Conservation (phyloP, 53 echinoderm and acorn worm genomes). For the Luidia sarsii region DNA sequence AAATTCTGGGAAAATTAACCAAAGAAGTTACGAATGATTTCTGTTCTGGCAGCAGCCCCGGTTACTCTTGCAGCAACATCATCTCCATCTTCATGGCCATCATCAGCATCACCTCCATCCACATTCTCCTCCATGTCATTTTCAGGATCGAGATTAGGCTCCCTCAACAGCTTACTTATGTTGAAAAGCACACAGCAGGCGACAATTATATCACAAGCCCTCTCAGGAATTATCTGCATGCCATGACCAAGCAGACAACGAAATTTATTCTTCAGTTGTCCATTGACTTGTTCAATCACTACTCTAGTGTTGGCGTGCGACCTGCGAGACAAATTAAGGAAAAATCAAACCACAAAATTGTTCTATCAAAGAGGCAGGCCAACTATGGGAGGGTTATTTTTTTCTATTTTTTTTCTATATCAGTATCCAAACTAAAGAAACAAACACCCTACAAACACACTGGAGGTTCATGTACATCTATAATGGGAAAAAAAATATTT, state of each 20-base stretch:
- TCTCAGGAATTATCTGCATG: conserved; percentile 58
- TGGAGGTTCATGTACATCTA: too few species aligned
- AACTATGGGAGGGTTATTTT: too few species aligned
- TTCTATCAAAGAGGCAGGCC: too few species aligned
- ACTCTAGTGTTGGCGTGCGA: conserved; percentile 50
- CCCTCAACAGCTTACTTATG: conserved; percentile 63
- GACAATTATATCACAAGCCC: conserved; percentile 57
- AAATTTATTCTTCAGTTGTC: conserved; percentile 69
- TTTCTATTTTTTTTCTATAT: too few species aligned
- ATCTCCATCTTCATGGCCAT: not conserved
- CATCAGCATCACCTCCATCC: not conserved
- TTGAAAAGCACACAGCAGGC: conserved; percentile 69
- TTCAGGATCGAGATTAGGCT: conserved; percentile 42
- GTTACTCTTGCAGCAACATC: not conserved
- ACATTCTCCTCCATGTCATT: conserved; percentile 6
- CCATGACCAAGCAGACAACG: conserved; percentile 67
- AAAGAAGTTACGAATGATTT: conserved; percentile 19
- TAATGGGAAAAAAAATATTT: too few species aligned
- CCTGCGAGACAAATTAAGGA: not conserved
- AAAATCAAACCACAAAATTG: not conserved
- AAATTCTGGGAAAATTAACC: too few species aligned
- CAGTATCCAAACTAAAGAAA: too few species aligned
- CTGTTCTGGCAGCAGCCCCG: conserved; percentile 19
- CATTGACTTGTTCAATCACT: conserved; percentile 64
- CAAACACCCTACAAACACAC: too few species aligned